A percentile compares a stretch with the other conserved stretches of the same genome.
These are phyloP conservation scores for Colletes latitarsis DNA, from an alignment of 1,140 invertebrate genomes.

Conservation along the genomic window DNA sequence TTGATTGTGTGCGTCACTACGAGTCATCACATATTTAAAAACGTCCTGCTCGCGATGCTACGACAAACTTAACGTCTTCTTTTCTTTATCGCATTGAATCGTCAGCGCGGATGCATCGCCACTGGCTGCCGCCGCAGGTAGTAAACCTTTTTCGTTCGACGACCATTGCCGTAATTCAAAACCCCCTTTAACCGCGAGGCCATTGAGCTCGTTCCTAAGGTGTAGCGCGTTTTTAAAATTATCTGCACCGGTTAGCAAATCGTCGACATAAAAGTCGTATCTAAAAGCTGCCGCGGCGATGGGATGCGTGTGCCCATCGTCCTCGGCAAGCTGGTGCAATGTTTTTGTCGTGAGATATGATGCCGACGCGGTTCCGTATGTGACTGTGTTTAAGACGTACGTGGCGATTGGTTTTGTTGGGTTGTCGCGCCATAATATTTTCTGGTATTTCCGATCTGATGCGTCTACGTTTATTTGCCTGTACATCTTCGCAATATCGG, in stretches of 20 bases:
- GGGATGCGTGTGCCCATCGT: conserved; percentile 18
- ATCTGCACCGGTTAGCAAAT: conserved; percentile 74
- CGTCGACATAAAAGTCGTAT: conserved; percentile 62
- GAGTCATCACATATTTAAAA: background rate
- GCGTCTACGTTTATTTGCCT: background rate
- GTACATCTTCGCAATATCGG: conserved; percentile 32
- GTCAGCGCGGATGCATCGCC: no score
- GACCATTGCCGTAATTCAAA: no score
- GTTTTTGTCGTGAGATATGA: background rate
- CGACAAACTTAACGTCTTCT: background rate
- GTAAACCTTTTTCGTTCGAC: no score
- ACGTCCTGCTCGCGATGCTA: background rate
- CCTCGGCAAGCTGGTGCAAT: background rate
- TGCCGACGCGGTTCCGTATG: background rate
- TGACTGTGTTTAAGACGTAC: conserved; percentile 31
- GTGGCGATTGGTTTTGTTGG: conserved; percentile 40
- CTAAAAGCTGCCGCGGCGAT: background rate
- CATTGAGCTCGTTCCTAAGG: background rate
- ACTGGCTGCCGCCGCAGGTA: no score
- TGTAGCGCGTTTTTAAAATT: conserved; percentile 27
- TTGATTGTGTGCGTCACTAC: background rate
- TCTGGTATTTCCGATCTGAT: background rate
- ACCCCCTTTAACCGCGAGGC: background rate
- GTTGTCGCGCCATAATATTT: background rate
- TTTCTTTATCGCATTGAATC: background rate